Evolutionary conservation across 2,888 invertebrate genomes (phyloP).

Genomic region (Pollenia griseotomentosa): DNA sequence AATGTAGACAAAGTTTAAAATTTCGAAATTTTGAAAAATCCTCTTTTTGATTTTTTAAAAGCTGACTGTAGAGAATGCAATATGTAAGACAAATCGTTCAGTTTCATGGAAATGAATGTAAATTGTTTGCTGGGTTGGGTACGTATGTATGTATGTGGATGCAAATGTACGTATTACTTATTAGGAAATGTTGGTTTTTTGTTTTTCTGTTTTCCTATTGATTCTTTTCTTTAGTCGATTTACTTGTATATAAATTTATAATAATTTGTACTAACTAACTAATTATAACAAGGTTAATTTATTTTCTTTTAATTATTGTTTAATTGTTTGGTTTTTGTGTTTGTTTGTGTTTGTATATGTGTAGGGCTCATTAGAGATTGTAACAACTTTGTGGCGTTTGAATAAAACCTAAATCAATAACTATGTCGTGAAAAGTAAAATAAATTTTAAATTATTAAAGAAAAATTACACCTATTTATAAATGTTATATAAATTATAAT

Average conservation of each 20-base stretch:
- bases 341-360: not conserved
- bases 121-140: slow-evolving; percentile 9
- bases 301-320: slow-evolving; percentile 21
- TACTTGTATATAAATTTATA: slow-evolving; percentile 54
- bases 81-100: no score
- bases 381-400: slow-evolving; percentile 45
- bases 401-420: slow-evolving; percentile 7
- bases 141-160: not conserved
- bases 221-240: not conserved
- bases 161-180: not conserved
- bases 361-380: not conserved
- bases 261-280: slow-evolving; percentile 60
- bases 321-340: not conserved
- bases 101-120: no score
- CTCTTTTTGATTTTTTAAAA: no score
- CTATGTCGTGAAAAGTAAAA: not conserved
- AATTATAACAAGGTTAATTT: slow-evolving; percentile 14
- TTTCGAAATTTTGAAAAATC: no score
- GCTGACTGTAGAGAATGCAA: no score
- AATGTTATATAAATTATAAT: slow-evolving; percentile 8
- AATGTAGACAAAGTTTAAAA: no score
- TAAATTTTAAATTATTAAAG: not conserved
- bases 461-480: not conserved
- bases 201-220: no score
- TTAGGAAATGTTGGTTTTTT: not conserved